These are phyloP conservation scores for Chrysoperla carnea DNA, from an alignment of 1,140 invertebrate genomes.

Conservation along the genomic window DNA sequence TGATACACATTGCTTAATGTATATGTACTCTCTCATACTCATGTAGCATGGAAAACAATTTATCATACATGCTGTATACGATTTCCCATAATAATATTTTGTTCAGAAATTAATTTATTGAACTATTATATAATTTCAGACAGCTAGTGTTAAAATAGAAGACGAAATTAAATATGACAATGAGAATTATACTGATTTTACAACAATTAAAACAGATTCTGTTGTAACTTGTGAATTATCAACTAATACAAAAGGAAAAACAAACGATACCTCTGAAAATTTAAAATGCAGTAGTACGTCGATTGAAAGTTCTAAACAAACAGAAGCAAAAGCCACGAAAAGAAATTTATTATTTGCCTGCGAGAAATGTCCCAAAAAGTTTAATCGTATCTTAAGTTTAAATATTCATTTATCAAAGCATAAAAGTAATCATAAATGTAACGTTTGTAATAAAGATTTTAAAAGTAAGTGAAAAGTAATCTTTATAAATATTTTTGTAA, in stretches of 20 bases:
- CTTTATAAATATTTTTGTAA: background rate
- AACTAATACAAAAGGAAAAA: background rate
- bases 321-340: background rate
- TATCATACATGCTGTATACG: no score
- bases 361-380: constrained; percentile 10
- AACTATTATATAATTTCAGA: no score
- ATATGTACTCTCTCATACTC: no score
- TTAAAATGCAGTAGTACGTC: background rate
- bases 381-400: constrained; percentile 8
- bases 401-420: constrained; percentile 14
- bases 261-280: background rate
- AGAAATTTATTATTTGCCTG: constrained; percentile 5
- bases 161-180: no score
- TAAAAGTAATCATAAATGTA: constrained; percentile 10
- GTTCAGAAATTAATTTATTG: no score
- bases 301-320: no score
- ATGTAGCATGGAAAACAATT: no score
- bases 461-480: constrained; percentile 6
- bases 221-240: background rate
- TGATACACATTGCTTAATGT: no score
- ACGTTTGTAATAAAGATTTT: constrained; percentile 12
- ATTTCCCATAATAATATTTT: no score
- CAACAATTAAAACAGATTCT: background rate
- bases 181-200: no score
- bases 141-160: no score